Conservation (phyloP, 2,113 vertebrate species). For the Daubentonia madagascariensis region DNA sequence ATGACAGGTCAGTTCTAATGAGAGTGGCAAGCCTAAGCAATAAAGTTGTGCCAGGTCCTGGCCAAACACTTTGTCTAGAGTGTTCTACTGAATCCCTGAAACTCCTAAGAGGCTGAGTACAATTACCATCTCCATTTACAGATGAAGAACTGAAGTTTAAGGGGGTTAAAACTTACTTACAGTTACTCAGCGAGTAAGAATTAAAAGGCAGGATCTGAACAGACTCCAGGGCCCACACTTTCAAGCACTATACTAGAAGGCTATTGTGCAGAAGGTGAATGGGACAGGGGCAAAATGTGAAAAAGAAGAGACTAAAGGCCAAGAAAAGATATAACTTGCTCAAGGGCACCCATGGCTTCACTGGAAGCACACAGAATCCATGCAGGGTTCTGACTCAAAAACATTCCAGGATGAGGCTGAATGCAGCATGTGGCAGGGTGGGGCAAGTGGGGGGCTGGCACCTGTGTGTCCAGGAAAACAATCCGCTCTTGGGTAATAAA, state of each 20-base stretch:
- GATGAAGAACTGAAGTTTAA: background rate
- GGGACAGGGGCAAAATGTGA: background rate
- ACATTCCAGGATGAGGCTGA: slow-evolving; percentile 51
- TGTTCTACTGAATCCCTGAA: background rate
- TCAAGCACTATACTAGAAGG: background rate
- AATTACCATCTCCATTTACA: background rate
- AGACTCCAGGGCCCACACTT: background rate
- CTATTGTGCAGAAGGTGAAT: background rate
- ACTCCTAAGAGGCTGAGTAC: background rate
- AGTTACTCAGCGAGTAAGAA: background rate
- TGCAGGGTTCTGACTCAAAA: background rate
- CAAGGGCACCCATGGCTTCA: background rate
- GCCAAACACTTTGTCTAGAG: background rate
- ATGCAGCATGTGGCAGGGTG: accelerated
- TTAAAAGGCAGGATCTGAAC: background rate
- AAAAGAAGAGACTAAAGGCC: background rate
- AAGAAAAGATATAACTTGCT: background rate
- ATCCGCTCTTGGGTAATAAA: slow-evolving; percentile 96
- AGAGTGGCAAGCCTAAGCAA: background rate
- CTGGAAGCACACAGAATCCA: background rate
- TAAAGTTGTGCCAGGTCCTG: background rate
- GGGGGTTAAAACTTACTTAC: background rate
- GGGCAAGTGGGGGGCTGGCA: slow-evolving; percentile 34
- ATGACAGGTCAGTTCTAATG: background rate
- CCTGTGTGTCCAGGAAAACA: slow-evolving; percentile 96